Evolutionary conservation across 2,113 vertebrate genomes (phyloP), one percentile per base, ranked within the genome.

Genomic region (Heterochromis multidens): DNA sequence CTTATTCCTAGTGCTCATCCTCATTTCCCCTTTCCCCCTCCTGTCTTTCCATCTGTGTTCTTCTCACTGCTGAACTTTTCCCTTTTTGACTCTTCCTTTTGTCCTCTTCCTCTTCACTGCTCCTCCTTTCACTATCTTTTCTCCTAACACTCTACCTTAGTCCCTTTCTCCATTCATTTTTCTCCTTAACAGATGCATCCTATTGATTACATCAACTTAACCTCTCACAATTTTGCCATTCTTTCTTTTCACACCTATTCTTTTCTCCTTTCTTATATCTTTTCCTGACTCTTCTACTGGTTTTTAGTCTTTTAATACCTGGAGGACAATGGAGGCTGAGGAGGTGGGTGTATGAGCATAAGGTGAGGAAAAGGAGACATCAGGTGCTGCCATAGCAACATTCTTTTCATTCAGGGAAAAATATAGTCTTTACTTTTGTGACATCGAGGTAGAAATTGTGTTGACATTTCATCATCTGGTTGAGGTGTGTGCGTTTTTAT

Each of bases 311-410:
- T 40, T 67, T 77, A 60, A 72, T 86, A 86, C 62, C 56, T 59
- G 61, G 11, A 76, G 57, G 89, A 83, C 58, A 80, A 65, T 70
- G 27, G 25, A 54, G 57, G 60, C 13, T 8, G 56, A 54, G 29
- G 54, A 77, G 43, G 65, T 74, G 67, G 79, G 76, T 57, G 62
- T 33, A 21, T 77, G 56, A 52, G 60, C 78, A 57, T 85, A 37
- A 85, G 78, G 31, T 76, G 46, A 92, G 60, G 70, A 78, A 31
- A 62, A 14, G n/a, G 33, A 83, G 58, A 87, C 52, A 31, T 67
- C 21, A 76, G 59, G 56, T 83, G 86, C 83, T 90, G 29, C 80
- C 86, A 82, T 91, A 86, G 84, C 59, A 91, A 90, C 81, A 46
- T 52, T 80, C 57, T 86, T 79, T 79, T 80, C 25, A 59, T 62